Percentiles rank a stretch among this genome's conserved stretches.
phyloP scores from a whole-genome alignment of 2,888 invertebrate genomes.

The Reticulitermes lucifugus region DNA sequence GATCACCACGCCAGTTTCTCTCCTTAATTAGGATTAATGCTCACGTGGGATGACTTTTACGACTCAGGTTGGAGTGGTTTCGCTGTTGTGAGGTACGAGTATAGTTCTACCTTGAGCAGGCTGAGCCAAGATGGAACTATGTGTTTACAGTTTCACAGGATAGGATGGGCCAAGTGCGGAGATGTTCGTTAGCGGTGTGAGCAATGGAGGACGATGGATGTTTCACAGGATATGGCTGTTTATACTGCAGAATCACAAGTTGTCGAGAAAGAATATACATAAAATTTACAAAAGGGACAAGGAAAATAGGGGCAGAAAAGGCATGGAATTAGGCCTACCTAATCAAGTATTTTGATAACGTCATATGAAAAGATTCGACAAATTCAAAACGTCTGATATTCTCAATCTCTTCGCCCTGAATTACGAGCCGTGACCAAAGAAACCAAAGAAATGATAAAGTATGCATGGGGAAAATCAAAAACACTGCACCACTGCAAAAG shows the following conservation, averaged over 20 bases:
- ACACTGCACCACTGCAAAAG: no score
- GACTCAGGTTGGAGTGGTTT: conserved; percentile 56
- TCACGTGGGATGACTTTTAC: conserved; percentile 63
- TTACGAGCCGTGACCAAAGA: no score
- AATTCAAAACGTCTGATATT: no score
- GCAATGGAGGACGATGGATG: neutral
- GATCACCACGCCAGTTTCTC: conserved; percentile 46
- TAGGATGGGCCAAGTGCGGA: conserved; percentile 57
- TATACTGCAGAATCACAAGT: neutral
- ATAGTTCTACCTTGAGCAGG: conserved; percentile 53
- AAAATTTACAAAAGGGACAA: neutral
- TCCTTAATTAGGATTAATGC: conserved; percentile 65
- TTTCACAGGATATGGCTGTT: neutral
- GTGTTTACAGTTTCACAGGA: conserved; percentile 55
- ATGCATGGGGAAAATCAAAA: no score
- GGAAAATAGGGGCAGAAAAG: no score
- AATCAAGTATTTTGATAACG: no score
- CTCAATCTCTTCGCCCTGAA: no score
- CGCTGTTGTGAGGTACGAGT: no score
- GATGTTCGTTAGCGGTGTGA: conserved; percentile 32
- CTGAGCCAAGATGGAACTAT: conserved; percentile 51
- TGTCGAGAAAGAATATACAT: neutral
- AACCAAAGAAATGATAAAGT: no score
- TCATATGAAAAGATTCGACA: no score
- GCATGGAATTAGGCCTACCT: no score